Percentiles rank a stretch among this genome's conserved stretches.
phyloP scores from a whole-genome alignment of 2,888 invertebrate species.

The Eurytoma adleriae region DNA sequence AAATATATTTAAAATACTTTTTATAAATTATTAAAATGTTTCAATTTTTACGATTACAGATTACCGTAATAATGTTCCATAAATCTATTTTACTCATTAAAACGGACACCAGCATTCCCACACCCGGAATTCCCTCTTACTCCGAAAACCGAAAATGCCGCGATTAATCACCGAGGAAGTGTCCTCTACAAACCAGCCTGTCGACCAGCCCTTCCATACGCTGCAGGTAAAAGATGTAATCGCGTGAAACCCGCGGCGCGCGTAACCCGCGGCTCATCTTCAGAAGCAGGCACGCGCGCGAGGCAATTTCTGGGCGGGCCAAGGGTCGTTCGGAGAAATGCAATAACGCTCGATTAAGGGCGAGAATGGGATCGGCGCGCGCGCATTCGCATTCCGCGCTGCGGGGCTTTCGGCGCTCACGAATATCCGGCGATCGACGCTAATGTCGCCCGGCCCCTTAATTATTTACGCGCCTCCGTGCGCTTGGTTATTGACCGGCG shows the following conservation, averaged over 20 bases:
- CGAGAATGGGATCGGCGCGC: conserved; percentile 38
- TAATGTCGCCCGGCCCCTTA: too few species aligned
- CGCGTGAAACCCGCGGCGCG: not conserved
- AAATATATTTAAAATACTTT: too few species aligned
- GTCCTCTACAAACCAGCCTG: not conserved
- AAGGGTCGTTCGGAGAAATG: conserved; percentile 16
- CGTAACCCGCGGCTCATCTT: not conserved
- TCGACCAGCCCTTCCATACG: not conserved
- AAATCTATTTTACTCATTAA: too few species aligned
- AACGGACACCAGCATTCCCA: too few species aligned
- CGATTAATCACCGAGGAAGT: too few species aligned
- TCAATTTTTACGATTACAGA: too few species aligned
- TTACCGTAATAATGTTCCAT: too few species aligned
- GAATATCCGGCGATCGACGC: conserved; percentile 19
- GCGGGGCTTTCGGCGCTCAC: conserved; percentile 6
- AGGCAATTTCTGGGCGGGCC: conserved; percentile 22
- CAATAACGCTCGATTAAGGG: conserved; percentile 49
- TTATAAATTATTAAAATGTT: too few species aligned
- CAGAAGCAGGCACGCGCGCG: not conserved
- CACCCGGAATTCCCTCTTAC: too few species aligned
- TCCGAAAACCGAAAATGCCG: too few species aligned
- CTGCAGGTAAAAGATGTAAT: not conserved
- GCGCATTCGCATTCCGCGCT: conserved; percentile 29
- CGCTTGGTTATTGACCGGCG: too few species aligned
- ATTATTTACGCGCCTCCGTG: too few species aligned